These are phyloP conservation scores for Tympanuchus pallidicinctus DNA, from an alignment of 2,113 vertebrate species.

Conservation along the genomic window DNA sequence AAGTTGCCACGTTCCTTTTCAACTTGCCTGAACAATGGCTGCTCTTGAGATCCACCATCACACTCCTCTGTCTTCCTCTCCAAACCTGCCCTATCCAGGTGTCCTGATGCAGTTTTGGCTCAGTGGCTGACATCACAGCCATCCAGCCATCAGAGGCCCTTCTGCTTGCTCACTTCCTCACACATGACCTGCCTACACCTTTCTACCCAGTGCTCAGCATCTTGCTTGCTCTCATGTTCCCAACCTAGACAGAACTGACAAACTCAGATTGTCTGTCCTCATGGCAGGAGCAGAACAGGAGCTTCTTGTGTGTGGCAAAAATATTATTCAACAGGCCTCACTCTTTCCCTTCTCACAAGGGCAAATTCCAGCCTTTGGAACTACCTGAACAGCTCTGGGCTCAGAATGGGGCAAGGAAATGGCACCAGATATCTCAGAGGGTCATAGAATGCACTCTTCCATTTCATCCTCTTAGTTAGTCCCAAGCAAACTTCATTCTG, in stretches of 20 bases:
- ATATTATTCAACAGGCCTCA: not conserved
- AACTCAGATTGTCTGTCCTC: not conserved
- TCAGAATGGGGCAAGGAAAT: not conserved
- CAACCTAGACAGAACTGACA: not conserved
- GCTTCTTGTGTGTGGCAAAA: no score
- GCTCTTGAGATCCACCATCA: conserved; percentile 44
- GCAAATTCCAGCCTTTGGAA: not conserved
- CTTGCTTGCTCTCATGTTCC: not conserved
- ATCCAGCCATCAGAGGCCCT: not conserved
- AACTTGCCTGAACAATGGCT: conserved; percentile 9
- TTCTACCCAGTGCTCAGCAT: not conserved
- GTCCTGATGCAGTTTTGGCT: not conserved
- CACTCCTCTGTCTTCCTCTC: not conserved
- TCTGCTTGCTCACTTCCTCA: not conserved
- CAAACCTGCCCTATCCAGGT: not conserved
- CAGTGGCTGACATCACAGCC: not conserved
- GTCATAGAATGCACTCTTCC: not conserved
- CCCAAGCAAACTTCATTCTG: not conserved
- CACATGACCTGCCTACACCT: not conserved
- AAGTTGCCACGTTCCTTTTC: not conserved
- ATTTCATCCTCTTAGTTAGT: not conserved
- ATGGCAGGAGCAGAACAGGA: not conserved
- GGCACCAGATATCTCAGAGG: not conserved
- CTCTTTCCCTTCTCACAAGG: not conserved
- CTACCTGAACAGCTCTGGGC: not conserved